Evolutionary conservation across 1,140 invertebrate species (phyloP).

Genomic region (Pseudomyrmex flavicornis): DNA sequence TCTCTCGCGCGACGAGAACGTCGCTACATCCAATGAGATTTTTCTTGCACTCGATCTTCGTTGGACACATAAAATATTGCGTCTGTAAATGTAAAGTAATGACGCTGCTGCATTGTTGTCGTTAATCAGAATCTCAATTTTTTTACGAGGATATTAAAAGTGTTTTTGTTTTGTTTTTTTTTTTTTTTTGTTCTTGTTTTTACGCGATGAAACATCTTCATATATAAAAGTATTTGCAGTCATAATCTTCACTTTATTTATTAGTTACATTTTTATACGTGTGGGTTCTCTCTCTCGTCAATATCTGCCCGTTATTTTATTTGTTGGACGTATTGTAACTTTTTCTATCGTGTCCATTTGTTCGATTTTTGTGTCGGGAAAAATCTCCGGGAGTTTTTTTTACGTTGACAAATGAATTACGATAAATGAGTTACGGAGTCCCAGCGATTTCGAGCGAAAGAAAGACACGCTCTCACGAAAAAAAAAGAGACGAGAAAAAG

Average conservation of each 20-base stretch:
- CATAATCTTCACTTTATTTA: neutral
- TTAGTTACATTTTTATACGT: neutral
- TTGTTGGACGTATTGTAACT: neutral
- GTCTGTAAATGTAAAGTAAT: neutral
- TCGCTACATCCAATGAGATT: constrained; percentile 1
- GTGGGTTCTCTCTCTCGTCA: neutral
- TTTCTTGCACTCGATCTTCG: constrained; percentile 16
- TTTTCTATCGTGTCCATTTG: constrained; percentile 18
- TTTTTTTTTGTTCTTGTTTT: too few species aligned
- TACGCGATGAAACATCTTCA: too few species aligned
- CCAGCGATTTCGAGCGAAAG: constrained; percentile 41
- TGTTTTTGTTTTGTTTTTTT: too few species aligned
- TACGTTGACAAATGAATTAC: constrained; percentile 61
- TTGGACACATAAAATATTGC: neutral
- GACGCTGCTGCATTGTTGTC: too few species aligned
- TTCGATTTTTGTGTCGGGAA: constrained; percentile 19
- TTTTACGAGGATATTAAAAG: too few species aligned
- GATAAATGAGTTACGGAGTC: constrained; percentile 72
- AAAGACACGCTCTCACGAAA: constrained; percentile 39
- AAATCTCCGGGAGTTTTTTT: constrained; percentile 36
- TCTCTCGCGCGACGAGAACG: neutral
- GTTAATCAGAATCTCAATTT: neutral
- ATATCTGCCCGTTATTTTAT: neutral
- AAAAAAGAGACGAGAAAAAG: constrained; percentile 37
- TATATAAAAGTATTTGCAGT: neutral